Conservation (phyloP, 2,888 invertebrate genomes). For the Oxyteleia sp. region DNA sequence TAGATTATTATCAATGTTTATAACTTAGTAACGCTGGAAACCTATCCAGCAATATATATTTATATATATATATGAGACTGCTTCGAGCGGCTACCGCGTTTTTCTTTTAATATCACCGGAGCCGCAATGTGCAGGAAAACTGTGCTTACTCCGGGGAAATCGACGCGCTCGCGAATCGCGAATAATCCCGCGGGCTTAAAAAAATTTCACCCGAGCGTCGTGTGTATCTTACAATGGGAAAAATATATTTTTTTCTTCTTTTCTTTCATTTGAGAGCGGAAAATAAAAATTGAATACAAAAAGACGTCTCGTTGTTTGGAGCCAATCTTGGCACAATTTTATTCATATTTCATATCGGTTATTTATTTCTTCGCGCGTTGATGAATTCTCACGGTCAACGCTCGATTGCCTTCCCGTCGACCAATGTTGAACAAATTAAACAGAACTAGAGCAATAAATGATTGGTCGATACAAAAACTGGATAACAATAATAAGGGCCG, state of each 20-base stretch:
- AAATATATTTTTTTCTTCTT: no score
- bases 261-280: no score
- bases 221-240: no score
- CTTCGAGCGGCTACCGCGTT: slow-evolving; percentile 51
- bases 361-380: slow-evolving; percentile 45
- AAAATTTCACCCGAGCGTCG: no score
- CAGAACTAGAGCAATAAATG: not conserved
- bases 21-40: slow-evolving; percentile 52
- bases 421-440: no score
- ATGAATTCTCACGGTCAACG: not conserved
- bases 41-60: slow-evolving; percentile 49
- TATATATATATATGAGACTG: slow-evolving; percentile 57
- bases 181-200: no score
- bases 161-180: slow-evolving; percentile 67
- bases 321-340: slow-evolving; percentile 65
- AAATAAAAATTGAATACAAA: slow-evolving; percentile 59
- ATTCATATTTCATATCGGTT: not conserved
- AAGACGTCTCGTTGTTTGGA: slow-evolving; percentile 68
- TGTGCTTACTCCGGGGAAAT: slow-evolving; percentile 72
- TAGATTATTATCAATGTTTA: slow-evolving; percentile 67
- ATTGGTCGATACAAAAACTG: slow-evolving; percentile 7
- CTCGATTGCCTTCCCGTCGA: no score
- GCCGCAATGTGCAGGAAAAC: slow-evolving; percentile 61
- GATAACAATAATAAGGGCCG: not conserved
- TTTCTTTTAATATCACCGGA: slow-evolving; percentile 68